Evolutionary conservation across 2,888 invertebrate genomes (phyloP), one percentile per base, ranked within the genome.

Genomic region (Tiliacea aurago): DNA sequence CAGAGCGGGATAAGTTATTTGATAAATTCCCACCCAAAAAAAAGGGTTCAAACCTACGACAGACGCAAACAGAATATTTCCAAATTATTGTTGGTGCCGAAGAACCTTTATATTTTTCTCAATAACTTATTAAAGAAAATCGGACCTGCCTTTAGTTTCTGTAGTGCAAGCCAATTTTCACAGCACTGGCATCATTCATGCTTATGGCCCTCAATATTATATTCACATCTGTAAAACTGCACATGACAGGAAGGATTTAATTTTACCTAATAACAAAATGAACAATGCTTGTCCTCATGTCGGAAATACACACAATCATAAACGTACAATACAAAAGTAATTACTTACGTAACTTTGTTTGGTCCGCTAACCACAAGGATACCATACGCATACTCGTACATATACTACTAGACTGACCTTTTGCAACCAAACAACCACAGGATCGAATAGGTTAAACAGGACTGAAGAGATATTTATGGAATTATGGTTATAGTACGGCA

Each of bases 291-390:
- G 65, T n/a, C 61, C 51, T 53, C 51, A 58, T 66, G 55, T 33
- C 13, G 33, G 45, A 65, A 62, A 63, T 59, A 59, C 51, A 47
- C 45, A 59, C 51, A 58, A 33, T 58, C 28, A 58, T 33, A n/a
- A n/a, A 51, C 18, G 13, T n/a, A 67, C 20, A 70, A 78, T 64
- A 58, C 47, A 65, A 56, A 41, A 61, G n/a, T 65, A 63, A 62
- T 59, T 76, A 56, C 33, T 23, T 62, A 73, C 49, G 51, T 55
- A 67, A 73, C 55, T 53, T 78, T 55, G 55, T 58, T 72, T 67
- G 64, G 72, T 80, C 33, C 23, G 37, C 53, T 81, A 61, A 76
- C 71, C 80, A 80, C 81, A 73, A 76, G 70, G 70, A 6, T 45
- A 33, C 33, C n/a, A 51, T 53, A 56, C 28, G 4, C 18, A 13